These are phyloP conservation scores for Hylaeus volcanicus DNA, from an alignment of 1,140 invertebrate species.

Conservation along the genomic window DNA sequence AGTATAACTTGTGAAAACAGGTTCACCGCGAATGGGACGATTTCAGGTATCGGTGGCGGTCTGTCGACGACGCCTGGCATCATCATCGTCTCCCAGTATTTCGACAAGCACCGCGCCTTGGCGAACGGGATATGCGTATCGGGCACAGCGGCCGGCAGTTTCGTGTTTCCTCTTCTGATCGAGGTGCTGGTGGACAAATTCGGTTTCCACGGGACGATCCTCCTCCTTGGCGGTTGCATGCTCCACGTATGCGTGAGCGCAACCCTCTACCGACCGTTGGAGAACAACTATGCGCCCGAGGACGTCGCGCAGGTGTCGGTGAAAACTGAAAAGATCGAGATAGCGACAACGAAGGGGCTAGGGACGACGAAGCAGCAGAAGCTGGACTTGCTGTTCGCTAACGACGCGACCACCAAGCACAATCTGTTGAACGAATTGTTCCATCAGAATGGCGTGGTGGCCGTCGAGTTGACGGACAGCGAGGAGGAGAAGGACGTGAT, in stretches of 20 bases:
- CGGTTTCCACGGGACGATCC: constrained; percentile 86
- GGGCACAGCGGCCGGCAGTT: constrained; percentile 89
- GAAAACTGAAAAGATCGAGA: constrained; percentile 42
- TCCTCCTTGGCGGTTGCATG: constrained; percentile 89
- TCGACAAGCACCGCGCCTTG: constrained; percentile 88
- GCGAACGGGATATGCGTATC: constrained; percentile 91
- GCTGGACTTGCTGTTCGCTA: constrained; percentile 81
- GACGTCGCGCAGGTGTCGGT: constrained; percentile 63
- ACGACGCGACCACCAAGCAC: constrained; percentile 76
- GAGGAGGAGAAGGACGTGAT: constrained; percentile 83
- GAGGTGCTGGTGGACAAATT: constrained; percentile 85
- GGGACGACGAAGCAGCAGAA: constrained; percentile 78
- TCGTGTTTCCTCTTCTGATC: constrained; percentile 88
- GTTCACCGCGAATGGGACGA: constrained; percentile 11
- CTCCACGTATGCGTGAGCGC: constrained; percentile 88
- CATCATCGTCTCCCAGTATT: constrained; percentile 89
- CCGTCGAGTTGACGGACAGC: constrained; percentile 79
- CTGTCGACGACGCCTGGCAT: constrained; percentile 89
- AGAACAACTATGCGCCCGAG: constrained; percentile 80
- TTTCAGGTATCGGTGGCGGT: constrained; percentile 87
- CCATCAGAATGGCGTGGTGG: constrained; percentile 77
- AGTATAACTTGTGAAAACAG: not conserved
- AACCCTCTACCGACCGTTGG: constrained; percentile 85
- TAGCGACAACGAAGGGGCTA: constrained; percentile 20
- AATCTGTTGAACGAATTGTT: constrained; percentile 83